Percentiles rank a stretch among this genome's conserved stretches.
phyloP scores from a whole-genome alignment of 2,797 vertebrate species.

The Rhinatrema bivittatum region DNA sequence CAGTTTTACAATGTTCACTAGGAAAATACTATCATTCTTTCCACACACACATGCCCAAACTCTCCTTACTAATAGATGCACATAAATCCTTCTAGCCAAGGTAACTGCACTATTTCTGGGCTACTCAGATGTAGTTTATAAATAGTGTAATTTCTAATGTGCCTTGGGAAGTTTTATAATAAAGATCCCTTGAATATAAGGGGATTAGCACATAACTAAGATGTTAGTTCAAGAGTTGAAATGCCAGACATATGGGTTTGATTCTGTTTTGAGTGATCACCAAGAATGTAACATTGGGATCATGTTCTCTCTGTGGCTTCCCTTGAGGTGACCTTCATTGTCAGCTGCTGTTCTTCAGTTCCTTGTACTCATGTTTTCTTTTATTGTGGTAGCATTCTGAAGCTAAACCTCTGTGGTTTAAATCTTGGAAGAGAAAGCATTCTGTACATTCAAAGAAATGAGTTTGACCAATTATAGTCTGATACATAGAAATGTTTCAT shows the following conservation, averaged over 20 bases:
- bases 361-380: too few relatives aligned
- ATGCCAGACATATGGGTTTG: background rate
- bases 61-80: too few relatives aligned
- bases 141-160: too few relatives aligned
- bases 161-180: background rate
- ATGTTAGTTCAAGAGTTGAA: background rate
- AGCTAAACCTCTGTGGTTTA: background rate
- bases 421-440: background rate
- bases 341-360: conserved; percentile 22
- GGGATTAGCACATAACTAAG: conserved; percentile 5
- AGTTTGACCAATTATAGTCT: too few relatives aligned
- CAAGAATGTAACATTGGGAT: conserved; percentile 12
- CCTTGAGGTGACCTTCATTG: conserved; percentile 14
- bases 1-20: too few relatives aligned
- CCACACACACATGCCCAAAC: too few relatives aligned
- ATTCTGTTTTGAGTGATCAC: conserved; percentile 12
- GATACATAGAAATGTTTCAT: too few relatives aligned
- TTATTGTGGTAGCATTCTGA: background rate
- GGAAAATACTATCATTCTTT: too few relatives aligned
- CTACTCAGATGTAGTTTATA: too few relatives aligned
- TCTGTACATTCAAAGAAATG: conserved; percentile 12
- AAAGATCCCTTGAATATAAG: conserved; percentile 1
- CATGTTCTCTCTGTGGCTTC: background rate
- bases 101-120: too few relatives aligned
- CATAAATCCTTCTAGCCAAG: too few relatives aligned